phyloP scores from a whole-genome alignment of 2,113 vertebrate genomes.

The Micronisus gabar region DNA sequence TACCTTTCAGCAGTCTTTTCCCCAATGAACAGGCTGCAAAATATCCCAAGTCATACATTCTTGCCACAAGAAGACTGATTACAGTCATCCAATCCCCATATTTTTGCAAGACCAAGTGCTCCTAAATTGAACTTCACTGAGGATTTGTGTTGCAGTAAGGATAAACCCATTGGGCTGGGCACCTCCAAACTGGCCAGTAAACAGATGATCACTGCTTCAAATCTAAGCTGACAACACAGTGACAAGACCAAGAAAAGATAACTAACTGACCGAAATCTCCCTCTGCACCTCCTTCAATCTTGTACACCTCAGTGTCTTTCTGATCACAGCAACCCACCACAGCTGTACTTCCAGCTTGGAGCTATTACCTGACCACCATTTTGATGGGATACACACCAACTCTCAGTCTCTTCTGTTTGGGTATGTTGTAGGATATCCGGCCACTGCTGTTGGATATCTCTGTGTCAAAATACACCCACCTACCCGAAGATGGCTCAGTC shows the following conservation, averaged over 20 bases:
- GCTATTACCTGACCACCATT: conserved; percentile 93
- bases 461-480: conserved; percentile 94
- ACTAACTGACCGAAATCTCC: background rate
- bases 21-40: background rate
- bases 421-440: conserved; percentile 86
- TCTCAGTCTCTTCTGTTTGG: conserved; percentile 84
- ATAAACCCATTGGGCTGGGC: background rate
- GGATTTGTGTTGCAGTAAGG: background rate
- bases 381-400: conserved; percentile 94
- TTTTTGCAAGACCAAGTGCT: background rate
- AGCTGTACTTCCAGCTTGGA: background rate
- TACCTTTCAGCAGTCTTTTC: background rate
- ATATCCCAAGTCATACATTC: background rate
- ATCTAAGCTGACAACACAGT: background rate
- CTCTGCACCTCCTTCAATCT: background rate
- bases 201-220: background rate
- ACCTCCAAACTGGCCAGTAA: background rate
- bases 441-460: conserved; percentile 95
- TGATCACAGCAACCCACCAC: background rate
- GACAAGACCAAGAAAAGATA: background rate
- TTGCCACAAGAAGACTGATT: background rate
- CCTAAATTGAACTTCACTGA: background rate
- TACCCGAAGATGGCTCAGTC: conserved; percentile 89
- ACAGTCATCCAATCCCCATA: background rate
- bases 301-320: background rate